phyloP scores from a whole-genome alignment of 2,888 invertebrate genomes.

The Drosophila stalkeri region DNA sequence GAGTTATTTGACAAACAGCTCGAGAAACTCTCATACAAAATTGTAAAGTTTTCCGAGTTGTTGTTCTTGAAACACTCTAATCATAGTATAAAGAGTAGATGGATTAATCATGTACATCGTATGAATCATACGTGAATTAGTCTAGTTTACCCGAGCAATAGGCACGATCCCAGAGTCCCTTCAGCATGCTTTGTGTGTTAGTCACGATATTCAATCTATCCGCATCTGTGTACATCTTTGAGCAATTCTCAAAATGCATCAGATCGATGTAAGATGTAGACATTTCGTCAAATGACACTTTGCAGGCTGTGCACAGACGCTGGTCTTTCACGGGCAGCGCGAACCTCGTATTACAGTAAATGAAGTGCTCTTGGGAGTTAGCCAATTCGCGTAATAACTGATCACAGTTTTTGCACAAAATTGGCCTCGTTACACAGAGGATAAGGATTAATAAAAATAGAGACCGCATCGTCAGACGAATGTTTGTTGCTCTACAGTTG shows the following conservation, averaged over 20 bases:
- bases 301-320: conserved; percentile 63
- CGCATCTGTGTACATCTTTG: conserved; percentile 63
- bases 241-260: conserved; percentile 53
- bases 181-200: conserved; percentile 63
- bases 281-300: background rate
- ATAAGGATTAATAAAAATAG: conserved; percentile 15
- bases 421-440: background rate
- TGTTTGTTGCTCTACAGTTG: background rate
- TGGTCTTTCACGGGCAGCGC: conserved; percentile 50
- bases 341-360: conserved; percentile 63
- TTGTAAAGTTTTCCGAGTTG: conserved; percentile 39
- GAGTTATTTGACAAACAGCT: conserved; percentile 21
- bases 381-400: conserved; percentile 47
- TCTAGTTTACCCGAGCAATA: conserved; percentile 70
- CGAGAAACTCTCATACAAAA: conserved; percentile 5
- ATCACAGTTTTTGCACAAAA: conserved; percentile 29
- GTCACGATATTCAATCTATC: conserved; percentile 79
- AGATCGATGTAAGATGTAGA: conserved; percentile 26
- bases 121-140: background rate
- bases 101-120: background rate
- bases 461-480: conserved; percentile 18
- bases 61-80: conserved; percentile 70
- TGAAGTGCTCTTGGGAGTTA: conserved; percentile 50
- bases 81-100: background rate
- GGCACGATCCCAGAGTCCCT: conserved; percentile 73